Conservation (phyloP, 2,113 vertebrate genomes). For the Mugil cephalus region DNA sequence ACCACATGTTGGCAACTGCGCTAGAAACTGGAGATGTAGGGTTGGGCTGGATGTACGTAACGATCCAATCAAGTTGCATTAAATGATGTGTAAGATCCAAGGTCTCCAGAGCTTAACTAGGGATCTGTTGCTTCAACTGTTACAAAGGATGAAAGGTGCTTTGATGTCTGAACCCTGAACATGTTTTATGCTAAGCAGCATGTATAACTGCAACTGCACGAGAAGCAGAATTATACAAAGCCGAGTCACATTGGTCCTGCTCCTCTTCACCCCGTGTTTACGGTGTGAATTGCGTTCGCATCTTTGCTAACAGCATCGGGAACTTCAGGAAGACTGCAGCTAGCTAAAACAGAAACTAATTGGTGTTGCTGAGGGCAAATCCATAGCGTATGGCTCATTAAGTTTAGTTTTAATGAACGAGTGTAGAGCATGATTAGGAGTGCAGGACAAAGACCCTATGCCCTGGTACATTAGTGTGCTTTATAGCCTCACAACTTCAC, state of each 20-base stretch:
- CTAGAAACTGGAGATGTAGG: too few species aligned
- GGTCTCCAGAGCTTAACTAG: too few species aligned
- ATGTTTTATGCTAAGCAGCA: not conserved
- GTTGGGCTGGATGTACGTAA: too few species aligned
- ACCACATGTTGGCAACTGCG: too few species aligned
- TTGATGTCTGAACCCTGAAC: not conserved
- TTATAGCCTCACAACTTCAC: slow-evolving; percentile 49
- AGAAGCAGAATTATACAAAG: too few species aligned
- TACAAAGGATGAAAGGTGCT: not conserved
- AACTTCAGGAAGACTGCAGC: slow-evolving; percentile 34
- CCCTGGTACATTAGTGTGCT: slow-evolving; percentile 50
- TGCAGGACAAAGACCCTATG: slow-evolving; percentile 54
- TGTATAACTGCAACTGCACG: not conserved
- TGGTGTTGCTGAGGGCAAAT: slow-evolving; percentile 56
- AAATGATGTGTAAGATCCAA: too few species aligned
- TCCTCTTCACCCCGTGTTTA: slow-evolving; percentile 17
- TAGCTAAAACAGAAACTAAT: slow-evolving; percentile 67
- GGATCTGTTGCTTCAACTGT: too few species aligned
- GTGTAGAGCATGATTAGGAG: slow-evolving; percentile 62
- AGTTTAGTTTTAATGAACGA: slow-evolving; percentile 68
- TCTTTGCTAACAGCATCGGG: slow-evolving; percentile 34
- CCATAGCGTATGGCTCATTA: slow-evolving; percentile 57
- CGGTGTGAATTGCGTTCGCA: slow-evolving; percentile 45
- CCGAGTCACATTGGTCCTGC: not conserved
- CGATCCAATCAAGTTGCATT: too few species aligned